Evolutionary conservation across 2,113 vertebrate species (phyloP), one percentile per base, ranked within the genome.

Genomic region (Taxidea taxus): DNA sequence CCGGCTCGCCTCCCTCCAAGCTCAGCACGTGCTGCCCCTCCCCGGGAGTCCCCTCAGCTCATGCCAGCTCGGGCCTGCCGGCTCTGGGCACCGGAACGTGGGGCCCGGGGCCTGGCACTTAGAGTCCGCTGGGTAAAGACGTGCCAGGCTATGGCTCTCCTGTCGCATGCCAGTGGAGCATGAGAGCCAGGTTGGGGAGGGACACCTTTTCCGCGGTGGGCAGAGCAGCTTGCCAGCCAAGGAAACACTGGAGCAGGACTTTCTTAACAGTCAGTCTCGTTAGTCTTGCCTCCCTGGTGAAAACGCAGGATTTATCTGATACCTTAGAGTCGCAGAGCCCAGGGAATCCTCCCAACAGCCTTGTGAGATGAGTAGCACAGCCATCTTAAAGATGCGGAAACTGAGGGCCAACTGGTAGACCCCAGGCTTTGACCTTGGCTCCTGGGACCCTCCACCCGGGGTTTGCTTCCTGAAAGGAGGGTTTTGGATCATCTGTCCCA

Each of bases 81-180:
- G 10, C n/a, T 42, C 14, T n/a, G 47, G 58, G 47, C 47, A 44
- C 68, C 7, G 44, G 29, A 51, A 66, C 25, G 13, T 51, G 2
- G 6, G n/a, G 31, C 75, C 74, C 2, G 0, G 14, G 25, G 4
- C 68, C 56, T 16, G 86, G 58, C 62, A 8, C 34, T 70, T 2
- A 3, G 21, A 42, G 34, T n/a, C 29, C 2, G 0, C 29, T 18
- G 16, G 7, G 31, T 21, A n/a, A 20, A 9, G 6, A 10, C 34
- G 14, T 0, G 7, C 6, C 1, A 29, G 56, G 56, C 39, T 6
- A 29, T 6, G 11, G 49, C 37, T 51, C 13, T 77, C 31, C 42
- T 15, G 0, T 37, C 15, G 21, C 10, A 0, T 0, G 2, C 29
- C 2, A 2, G 27, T 34, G 16, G 1, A 62, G 54, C 1, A 0